Percentiles rank a stretch among this genome's conserved stretches.
These are phyloP conservation scores for Pristionchus japonicus DNA, from an alignment of 2,888 invertebrate species.

Conservation along the genomic window DNA sequence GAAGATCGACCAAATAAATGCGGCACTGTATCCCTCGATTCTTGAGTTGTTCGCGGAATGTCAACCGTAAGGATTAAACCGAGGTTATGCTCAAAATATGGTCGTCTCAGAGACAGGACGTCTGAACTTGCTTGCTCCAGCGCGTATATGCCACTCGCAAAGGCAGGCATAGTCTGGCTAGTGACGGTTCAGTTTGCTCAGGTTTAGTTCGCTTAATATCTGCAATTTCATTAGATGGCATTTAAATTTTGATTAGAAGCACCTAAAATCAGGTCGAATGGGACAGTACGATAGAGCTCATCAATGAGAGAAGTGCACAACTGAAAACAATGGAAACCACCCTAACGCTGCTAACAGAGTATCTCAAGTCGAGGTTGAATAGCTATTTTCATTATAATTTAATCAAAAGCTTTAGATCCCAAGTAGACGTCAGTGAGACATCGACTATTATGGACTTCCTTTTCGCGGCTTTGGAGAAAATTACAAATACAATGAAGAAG, in stretches of 20 bases:
- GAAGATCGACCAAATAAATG: not conserved
- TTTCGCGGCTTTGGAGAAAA: not conserved
- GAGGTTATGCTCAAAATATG: not conserved
- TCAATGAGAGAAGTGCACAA: not conserved
- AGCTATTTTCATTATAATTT: not conserved
- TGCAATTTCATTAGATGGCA: too few relatives aligned
- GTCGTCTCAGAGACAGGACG: not conserved
- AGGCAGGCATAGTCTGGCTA: not conserved
- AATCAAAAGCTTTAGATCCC: not conserved
- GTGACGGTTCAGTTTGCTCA: not conserved
- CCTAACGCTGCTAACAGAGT: not conserved
- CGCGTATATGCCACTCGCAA: not conserved
- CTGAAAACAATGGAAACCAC: not conserved
- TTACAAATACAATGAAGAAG: not conserved
- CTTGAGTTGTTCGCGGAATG: not conserved
- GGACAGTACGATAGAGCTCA: not conserved
- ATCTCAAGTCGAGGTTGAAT: not conserved
- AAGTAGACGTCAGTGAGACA: not conserved
- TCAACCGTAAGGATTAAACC: not conserved
- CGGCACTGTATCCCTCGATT: not conserved
- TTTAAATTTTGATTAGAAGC: not conserved
- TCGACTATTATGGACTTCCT: not conserved
- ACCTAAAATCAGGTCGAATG: not conserved
- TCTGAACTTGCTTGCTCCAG: not conserved
- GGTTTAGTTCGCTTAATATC: not conserved